phyloP scores from a whole-genome alignment of 2,888 invertebrate species.

The Synergus laeviventris region DNA sequence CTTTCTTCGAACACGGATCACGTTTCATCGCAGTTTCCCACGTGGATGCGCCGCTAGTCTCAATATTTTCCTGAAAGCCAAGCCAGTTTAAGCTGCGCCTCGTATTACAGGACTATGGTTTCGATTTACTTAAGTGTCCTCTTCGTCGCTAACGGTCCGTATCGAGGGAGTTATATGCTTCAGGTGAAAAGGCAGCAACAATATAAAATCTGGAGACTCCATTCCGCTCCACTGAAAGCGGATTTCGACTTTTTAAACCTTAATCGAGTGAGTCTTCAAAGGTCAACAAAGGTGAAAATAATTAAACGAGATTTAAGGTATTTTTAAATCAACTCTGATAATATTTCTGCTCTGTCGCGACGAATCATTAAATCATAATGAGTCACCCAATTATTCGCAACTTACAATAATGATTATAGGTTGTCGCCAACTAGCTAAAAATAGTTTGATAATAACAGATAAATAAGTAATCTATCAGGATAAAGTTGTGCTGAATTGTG shows the following conservation, averaged over 20 bases:
- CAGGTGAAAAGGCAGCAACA: conserved; percentile 9
- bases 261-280: neutral
- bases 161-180: conserved; percentile 42
- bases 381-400: too few species aligned
- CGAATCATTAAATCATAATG: neutral
- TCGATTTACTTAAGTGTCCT: conserved; percentile 61
- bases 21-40: conserved; percentile 55
- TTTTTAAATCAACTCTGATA: neutral
- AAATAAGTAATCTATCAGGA: too few species aligned
- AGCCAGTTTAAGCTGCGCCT: conserved; percentile 55
- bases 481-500: too few species aligned
- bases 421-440: too few species aligned
- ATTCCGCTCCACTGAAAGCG: neutral
- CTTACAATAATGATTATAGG: too few species aligned
- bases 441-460: too few species aligned
- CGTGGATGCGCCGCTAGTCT: conserved; percentile 55
- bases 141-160: conserved; percentile 47
- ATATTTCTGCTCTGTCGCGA: neutral
- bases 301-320: neutral
- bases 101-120: conserved; percentile 57
- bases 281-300: neutral
- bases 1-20: conserved; percentile 51
- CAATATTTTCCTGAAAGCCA: conserved; percentile 57
- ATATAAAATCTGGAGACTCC: conserved; percentile 13
- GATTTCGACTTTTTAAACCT: neutral